Base-by-base conservation (phyloP, 2,113 vertebrate genomes). In the Gila orcuttii region DNA sequence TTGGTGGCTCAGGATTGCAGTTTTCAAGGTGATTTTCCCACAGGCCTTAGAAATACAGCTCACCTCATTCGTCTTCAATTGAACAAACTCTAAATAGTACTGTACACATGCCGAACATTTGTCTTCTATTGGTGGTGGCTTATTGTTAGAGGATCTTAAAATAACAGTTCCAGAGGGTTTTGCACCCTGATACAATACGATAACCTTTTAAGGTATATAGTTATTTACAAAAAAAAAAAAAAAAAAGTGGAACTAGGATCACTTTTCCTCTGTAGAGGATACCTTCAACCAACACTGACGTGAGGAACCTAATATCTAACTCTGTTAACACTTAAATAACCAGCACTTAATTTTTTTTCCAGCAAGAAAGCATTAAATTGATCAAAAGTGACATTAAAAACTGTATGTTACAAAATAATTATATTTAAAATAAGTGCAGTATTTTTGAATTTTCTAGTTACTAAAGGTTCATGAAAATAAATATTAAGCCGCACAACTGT, bases 1-100 rank as follows among this genome's bases (percentile, higher is more conserved):
- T 25, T 69, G 57, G 60, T 55, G 60, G 57, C 79, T 86, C 17
- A 82, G 52, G 69, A 86, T 68, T 19, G 25, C 52, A 69, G 55
- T 74, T 59, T 84, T 68, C 66, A 64, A 82, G 39, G 13, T 68
- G 42, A 74, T 80, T 87, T 84, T 68, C 31, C 77, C 77, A 55
- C 36, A 73, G 31, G 55, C 55, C 52, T 28, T 71, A 74, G n/a
- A 84, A 78, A 84, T 75, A 36, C 69, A 62, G 21, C 42, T 47
- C 42, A 19, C 25, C 31, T 73, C 75, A 75, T 80, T 73, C 66
- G 75, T 80, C 86, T 75, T 84, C 42, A 52, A 42, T 15, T 45
- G 59, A 60, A 45, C 13, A 60, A 79, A 36, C 76, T 84, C 60
- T 62, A 55, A 73, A 80, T 57, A 73, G 68, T 23, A 60, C 75